Conservation (phyloP, 2,113 vertebrate species). For the Rafetus swinhoei region DNA sequence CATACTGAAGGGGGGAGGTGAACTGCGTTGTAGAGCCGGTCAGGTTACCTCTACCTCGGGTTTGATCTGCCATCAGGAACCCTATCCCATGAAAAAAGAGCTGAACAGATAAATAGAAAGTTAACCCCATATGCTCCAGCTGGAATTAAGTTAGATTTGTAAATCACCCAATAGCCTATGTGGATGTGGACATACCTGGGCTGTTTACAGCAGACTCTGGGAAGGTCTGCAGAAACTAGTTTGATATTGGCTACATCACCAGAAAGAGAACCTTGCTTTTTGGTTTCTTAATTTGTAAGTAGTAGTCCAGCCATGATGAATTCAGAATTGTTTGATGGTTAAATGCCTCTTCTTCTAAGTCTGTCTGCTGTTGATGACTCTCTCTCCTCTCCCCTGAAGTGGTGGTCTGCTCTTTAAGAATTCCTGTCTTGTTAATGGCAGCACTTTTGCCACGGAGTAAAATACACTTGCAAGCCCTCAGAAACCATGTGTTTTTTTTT, state of each 20-base stretch:
- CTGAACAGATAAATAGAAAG: neutral
- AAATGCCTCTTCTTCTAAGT: neutral
- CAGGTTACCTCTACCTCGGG: rapidly evolving
- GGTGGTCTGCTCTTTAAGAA: neutral
- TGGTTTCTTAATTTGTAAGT: neutral
- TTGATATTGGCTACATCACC: neutral
- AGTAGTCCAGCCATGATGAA: neutral
- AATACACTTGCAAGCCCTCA: rapidly evolving
- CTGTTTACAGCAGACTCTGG: rapidly evolving
- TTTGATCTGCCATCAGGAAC: neutral
- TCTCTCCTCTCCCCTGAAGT: neutral
- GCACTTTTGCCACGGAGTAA: neutral
- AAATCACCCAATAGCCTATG: too few species aligned
- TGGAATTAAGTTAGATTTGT: neutral
- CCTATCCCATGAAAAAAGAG: neutral
- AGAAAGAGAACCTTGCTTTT: rapidly evolving
- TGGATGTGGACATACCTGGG: neutral
- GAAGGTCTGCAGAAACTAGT: rapidly evolving
- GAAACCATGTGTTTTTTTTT: neutral
- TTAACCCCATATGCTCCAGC: neutral
- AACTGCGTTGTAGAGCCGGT: rapidly evolving
- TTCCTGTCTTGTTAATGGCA: neutral
- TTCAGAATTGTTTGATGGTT: neutral
- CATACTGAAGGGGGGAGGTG: neutral
- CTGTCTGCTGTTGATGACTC: neutral